Evolutionary conservation across 1,140 invertebrate species (phyloP).

Genomic region (Ostrea edulis): DNA sequence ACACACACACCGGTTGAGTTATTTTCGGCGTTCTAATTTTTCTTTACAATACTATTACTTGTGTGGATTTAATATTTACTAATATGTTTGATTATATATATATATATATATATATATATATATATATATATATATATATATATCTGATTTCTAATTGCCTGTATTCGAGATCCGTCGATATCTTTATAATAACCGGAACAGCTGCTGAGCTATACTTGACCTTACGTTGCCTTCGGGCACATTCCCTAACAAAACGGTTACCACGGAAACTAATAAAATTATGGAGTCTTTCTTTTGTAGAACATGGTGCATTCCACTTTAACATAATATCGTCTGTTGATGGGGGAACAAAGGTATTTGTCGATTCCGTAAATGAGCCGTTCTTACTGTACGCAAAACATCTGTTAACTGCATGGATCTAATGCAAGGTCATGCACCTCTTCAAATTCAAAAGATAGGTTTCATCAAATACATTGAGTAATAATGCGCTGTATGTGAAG

Average conservation of each 20-base stretch:
- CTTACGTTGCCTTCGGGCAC: not conserved
- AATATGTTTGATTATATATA: too few species aligned
- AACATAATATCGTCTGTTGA: not conserved
- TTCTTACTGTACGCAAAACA: constrained; percentile 24
- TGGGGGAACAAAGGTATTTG: constrained; percentile 29
- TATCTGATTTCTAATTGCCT: not conserved
- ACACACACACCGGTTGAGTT: too few species aligned
- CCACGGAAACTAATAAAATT: constrained; percentile 33
- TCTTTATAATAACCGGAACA: not conserved
- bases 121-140: not conserved
- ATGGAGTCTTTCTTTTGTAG: constrained; percentile 27
- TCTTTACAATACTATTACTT: too few species aligned
- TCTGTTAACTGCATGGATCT: constrained; percentile 14
- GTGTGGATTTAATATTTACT: too few species aligned
- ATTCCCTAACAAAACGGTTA: constrained; percentile 17
- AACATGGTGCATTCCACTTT: constrained; percentile 14
- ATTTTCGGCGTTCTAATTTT: too few species aligned
- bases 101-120: too few species aligned
- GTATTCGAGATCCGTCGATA: not conserved
- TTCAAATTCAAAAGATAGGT: constrained; percentile 13
- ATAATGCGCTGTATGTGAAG: not conserved
- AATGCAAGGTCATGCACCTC: not conserved
- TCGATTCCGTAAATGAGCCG: constrained; percentile 16
- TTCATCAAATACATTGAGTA: not conserved
- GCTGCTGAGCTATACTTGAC: constrained; percentile 20